Conservation (phyloP, 2,797 vertebrate species). For the Tadarida brasiliensis region DNA sequence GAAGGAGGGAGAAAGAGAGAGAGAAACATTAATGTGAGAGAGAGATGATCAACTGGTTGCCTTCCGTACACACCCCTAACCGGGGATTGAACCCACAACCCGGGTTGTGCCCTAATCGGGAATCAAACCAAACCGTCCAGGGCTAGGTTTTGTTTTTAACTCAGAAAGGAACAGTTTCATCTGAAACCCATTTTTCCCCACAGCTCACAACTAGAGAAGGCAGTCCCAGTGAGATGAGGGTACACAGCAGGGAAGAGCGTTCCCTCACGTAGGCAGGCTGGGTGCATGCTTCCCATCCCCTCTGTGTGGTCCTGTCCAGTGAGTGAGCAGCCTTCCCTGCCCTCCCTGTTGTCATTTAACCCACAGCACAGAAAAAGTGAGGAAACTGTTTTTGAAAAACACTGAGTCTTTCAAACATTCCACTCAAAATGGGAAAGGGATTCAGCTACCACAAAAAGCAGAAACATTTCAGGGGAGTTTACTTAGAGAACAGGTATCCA, state of each 20-base stretch:
- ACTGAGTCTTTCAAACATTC: neutral
- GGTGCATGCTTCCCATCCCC: neutral
- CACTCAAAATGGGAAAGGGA: neutral
- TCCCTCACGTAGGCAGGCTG: too few relatives aligned
- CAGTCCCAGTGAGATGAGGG: neutral
- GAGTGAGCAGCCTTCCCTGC: neutral
- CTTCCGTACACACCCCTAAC: neutral
- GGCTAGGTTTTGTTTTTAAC: neutral
- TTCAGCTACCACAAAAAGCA: neutral
- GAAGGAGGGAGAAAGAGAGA: too few relatives aligned
- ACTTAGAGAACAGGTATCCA: neutral
- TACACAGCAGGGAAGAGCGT: neutral
- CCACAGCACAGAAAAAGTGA: neutral
- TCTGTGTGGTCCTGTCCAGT: neutral
- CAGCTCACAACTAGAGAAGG: neutral
- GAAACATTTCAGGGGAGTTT: neutral
- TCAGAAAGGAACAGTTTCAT: neutral
- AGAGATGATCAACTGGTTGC: too few relatives aligned
- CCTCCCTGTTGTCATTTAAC: neutral
- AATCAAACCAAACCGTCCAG: neutral
- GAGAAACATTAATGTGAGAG: rapidly evolving
- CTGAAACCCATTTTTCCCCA: neutral
- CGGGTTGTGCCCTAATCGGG: neutral
- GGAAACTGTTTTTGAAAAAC: neutral
- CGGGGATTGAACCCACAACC: too few relatives aligned